phyloP scores from a whole-genome alignment of 2,113 vertebrate species.

The Megaptera novaeangliae region DNA sequence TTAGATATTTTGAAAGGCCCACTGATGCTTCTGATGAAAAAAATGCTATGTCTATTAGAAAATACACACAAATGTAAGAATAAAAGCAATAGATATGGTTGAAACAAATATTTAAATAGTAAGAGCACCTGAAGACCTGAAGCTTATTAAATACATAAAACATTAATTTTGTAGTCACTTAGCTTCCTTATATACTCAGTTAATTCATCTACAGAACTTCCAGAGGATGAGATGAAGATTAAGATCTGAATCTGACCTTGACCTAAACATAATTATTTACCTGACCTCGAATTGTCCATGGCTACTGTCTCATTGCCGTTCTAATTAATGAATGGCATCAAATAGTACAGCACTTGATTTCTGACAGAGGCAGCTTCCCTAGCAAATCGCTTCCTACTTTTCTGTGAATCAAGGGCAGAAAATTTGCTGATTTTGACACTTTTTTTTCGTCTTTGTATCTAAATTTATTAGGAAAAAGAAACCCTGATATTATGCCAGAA shows the following conservation, averaged over 20 bases:
- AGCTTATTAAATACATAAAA: not conserved
- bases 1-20: not conserved
- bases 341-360: not conserved
- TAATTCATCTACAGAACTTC: not conserved
- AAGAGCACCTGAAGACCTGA: not conserved
- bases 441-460: not conserved
- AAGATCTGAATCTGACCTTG: not conserved
- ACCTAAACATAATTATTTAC: not conserved
- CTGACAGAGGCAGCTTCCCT: not conserved
- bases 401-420: not conserved
- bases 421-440: not conserved
- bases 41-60: not conserved
- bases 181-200: not conserved
- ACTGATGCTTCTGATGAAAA: not conserved
- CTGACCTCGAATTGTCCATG: not conserved
- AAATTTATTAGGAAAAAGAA: not conserved
- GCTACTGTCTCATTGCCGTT: not conserved
- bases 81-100: not conserved
- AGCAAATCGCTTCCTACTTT: not conserved
- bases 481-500: not conserved
- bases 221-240: not conserved
- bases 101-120: not conserved
- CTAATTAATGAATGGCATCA: not conserved
- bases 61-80: not conserved
- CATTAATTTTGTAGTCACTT: not conserved